These are phyloP conservation scores for Arvicanthis niloticus DNA, from an alignment of 2,113 vertebrate species.

Conservation along the genomic window DNA sequence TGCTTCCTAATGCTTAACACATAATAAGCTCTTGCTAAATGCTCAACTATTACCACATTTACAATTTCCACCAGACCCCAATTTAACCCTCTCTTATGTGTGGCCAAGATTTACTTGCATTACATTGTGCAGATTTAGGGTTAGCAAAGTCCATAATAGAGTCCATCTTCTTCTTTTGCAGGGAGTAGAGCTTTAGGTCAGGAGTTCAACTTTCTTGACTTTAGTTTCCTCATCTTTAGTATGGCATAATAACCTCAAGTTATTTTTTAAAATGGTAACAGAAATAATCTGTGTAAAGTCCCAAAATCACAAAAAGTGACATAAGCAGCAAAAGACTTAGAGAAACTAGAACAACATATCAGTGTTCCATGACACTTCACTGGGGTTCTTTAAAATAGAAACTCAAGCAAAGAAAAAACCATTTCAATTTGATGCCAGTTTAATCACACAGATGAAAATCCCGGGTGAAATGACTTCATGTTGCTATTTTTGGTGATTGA, in stretches of 20 bases:
- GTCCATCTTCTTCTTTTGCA: neutral
- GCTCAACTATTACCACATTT: neutral
- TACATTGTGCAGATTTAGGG: neutral
- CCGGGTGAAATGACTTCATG: neutral
- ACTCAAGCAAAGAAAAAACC: constrained; percentile 49
- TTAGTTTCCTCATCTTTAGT: constrained; percentile 10
- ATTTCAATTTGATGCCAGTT: constrained; percentile 56
- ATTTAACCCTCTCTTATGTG: neutral
- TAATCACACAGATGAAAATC: constrained; percentile 9
- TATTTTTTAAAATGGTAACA: neutral
- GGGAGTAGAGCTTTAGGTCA: neutral
- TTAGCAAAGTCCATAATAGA: neutral
- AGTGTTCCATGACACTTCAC: constrained; percentile 29
- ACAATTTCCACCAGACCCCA: neutral
- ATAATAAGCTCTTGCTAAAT: neutral
- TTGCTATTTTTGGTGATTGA: neutral
- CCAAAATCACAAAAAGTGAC: constrained; percentile 13
- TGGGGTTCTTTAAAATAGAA: constrained; percentile 42
- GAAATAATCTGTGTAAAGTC: constrained; percentile 37
- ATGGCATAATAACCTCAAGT: neutral
- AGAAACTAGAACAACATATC: constrained; percentile 16
- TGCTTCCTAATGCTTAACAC: neutral
- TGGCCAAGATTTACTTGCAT: neutral
- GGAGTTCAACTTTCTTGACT: neutral
- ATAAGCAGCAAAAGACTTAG: constrained; percentile 24